Evolutionary conservation across 2,888 invertebrate genomes (phyloP), one percentile per base, ranked within the genome.

Genomic region (Tupiocoris notatus): DNA sequence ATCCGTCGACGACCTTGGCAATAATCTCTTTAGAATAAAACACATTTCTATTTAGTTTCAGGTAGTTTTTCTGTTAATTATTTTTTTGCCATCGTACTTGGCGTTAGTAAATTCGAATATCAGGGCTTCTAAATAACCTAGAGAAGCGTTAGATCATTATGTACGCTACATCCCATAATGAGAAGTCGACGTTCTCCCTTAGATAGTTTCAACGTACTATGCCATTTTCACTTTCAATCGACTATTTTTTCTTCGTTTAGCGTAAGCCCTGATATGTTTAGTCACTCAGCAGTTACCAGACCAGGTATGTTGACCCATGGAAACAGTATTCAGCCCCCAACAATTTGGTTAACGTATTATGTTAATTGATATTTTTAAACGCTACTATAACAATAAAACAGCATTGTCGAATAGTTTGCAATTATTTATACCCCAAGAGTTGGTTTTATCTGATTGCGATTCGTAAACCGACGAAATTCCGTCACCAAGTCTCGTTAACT

Each of bases 261-360:
- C 20, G 65, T 17, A 73, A 62, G 73, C 73, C 73, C 73, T 63
- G 73, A 73, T 63, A 73, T 73, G 73, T 57, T 73, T 73, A 73
- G 73, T 73, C 73, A 62, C 73, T 62, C 62, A 73, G 73, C 73
- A 73, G 73, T 73, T 73, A 73, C 73, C 73, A 73, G 62, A 73
- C 73, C 73, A 73, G 73, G 62, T 73, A 62, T 73, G 73, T 73
- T 73, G 73, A 73, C 25, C 62, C 56, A n/a, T 39, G 20, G 39
- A 73, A 73, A 73, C 73, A 73, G 73, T 73, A 73, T 73, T 73
- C 73, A 62, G 73, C 58, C 73, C 73, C 17, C 39, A 39, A 39
- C 39, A 39, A 39, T 39, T 39, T 39, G 39, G 39, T 39, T 39
- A 62, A 25, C 39, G 25, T 62, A 62, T 63, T 62, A 73, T 73